Percentiles rank a stretch among this genome's conserved stretches.
Conservation (phyloP, 2,888 invertebrate species). For the Trilocha varians region DNA sequence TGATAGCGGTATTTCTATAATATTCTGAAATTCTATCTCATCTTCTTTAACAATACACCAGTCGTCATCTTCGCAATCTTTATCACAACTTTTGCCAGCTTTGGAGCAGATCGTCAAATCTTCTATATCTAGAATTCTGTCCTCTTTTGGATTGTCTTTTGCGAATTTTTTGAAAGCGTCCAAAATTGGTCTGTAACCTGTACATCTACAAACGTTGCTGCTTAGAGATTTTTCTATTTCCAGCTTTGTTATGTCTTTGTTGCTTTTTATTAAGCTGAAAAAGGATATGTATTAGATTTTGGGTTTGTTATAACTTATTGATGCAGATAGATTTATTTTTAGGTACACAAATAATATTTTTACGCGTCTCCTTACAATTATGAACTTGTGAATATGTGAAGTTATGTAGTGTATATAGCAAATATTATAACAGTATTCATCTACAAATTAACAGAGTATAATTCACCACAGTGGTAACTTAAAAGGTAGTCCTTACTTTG, state of each 20-base stretch:
- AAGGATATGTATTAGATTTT: slow-evolving; percentile 5
- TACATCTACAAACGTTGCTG: slow-evolving; percentile 84
- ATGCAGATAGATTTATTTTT: no score
- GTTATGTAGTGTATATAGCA: no score
- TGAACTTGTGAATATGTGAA: no score
- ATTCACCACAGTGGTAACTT: no score
- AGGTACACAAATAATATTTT: no score
- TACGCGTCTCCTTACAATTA: no score
- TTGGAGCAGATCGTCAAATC: slow-evolving; percentile 29
- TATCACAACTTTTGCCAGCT: slow-evolving; percentile 9
- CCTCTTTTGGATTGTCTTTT: slow-evolving; percentile 56
- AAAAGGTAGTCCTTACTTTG: no score
- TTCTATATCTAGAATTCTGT: slow-evolving; percentile 53
- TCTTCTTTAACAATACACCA: slow-evolving; percentile 30
- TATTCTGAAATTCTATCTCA: slow-evolving; percentile 21
- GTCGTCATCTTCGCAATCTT: slow-evolving; percentile 17
- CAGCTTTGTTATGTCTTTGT: slow-evolving; percentile 65
- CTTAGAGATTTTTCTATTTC: slow-evolving; percentile 81
- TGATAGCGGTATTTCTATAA: slow-evolving; percentile 40
- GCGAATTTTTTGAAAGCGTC: slow-evolving; percentile 83
- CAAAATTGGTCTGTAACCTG: slow-evolving; percentile 82
- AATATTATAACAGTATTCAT: no score
- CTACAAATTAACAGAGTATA: no score
- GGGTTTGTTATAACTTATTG: no score
- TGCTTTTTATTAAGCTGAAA: slow-evolving; percentile 32